phyloP scores from a whole-genome alignment of 2,888 invertebrate genomes.

The Chironomus riparius region DNA sequence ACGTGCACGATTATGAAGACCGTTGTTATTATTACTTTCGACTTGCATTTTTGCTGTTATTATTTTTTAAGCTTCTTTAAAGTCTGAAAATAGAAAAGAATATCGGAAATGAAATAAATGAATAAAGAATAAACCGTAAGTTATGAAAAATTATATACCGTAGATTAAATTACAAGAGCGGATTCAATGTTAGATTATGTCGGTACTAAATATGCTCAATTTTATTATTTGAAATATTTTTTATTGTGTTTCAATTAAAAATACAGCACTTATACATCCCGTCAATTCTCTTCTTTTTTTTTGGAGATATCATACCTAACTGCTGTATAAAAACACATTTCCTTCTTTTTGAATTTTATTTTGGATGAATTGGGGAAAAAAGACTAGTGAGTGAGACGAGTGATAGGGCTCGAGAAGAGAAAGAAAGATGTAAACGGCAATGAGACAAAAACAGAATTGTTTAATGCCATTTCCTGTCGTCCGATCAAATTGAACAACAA shows the following conservation, averaged over 20 bases:
- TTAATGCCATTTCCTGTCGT: constrained; percentile 11
- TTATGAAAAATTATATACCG: constrained; percentile 27
- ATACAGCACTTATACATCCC: constrained; percentile 21
- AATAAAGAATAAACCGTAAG: constrained; percentile 24
- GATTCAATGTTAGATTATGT: neutral
- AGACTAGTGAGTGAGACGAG: neutral
- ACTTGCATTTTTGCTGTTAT: constrained; percentile 36
- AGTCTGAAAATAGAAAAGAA: constrained; percentile 21
- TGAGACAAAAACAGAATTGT: neutral
- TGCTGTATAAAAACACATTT: constrained; percentile 12
- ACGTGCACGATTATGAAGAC: constrained; percentile 30
- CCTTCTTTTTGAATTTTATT: constrained; percentile 11
- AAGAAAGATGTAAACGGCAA: neutral
- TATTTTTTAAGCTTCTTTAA: no score
- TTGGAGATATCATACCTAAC: neutral
- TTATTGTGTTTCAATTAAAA: constrained; percentile 13
- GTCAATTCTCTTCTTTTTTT: constrained; percentile 12
- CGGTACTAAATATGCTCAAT: no score
- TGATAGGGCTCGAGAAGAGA: neutral
- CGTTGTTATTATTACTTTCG: constrained; percentile 39
- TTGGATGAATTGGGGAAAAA: neutral
- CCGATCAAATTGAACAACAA: constrained; percentile 23
- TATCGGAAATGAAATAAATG: neutral
- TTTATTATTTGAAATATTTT: neutral
- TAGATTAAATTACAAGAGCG: neutral